These are phyloP conservation scores for Pleuronectes platessa DNA, from an alignment of 2,113 vertebrate genomes.

Conservation along the genomic window DNA sequence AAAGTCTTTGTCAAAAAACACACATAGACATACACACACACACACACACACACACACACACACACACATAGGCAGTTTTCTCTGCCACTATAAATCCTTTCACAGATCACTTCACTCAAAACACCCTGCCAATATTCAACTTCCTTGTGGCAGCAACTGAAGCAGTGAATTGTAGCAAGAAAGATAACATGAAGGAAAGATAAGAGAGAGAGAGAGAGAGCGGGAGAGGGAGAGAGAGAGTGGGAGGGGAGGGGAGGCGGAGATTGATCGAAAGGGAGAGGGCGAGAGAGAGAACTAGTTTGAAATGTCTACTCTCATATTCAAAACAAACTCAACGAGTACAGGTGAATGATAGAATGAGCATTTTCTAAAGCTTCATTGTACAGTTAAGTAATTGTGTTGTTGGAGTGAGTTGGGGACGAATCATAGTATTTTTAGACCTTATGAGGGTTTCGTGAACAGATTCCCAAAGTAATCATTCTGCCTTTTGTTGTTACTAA, in stretches of 20 bases:
- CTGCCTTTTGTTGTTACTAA: too few relatives aligned
- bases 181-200: slow-evolving; percentile 25
- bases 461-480: too few relatives aligned
- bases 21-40: too few relatives aligned
- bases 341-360: not conserved
- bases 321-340: slow-evolving; percentile 6
- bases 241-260: too few relatives aligned
- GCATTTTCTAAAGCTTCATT: not conserved
- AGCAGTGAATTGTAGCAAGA: slow-evolving; percentile 41
- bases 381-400: too few relatives aligned
- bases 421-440: too few relatives aligned
- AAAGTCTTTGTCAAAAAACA: slow-evolving; percentile 53
- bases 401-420: too few relatives aligned
- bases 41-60: slow-evolving; percentile 4
- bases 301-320: not conserved
- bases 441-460: too few relatives aligned
- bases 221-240: not conserved
- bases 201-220: not conserved
- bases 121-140: slow-evolving; percentile 64
- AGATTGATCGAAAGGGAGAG: not conserved
- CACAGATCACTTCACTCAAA: slow-evolving; percentile 69
- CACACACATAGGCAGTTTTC: slow-evolving; percentile 42
- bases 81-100: slow-evolving; percentile 63
- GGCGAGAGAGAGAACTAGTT: not conserved
- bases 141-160: slow-evolving; percentile 46